Evolutionary conservation across 2,113 vertebrate species (phyloP), one percentile per base, ranked within the genome.

Genomic region (Prietella phreatophila): DNA sequence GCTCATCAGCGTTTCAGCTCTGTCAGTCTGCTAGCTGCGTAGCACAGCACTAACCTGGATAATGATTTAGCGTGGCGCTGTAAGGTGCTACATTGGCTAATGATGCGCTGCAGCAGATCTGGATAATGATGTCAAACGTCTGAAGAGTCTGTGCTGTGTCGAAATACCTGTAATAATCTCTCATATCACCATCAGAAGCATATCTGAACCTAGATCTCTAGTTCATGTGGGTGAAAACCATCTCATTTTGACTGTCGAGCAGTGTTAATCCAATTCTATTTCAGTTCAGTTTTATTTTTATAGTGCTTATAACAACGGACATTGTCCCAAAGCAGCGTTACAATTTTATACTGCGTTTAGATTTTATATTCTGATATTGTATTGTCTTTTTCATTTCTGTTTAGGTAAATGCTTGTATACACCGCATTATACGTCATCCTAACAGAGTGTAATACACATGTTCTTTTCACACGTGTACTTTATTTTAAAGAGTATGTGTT

Each of bases 41-140:
- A 87, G 79, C 78, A 42, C 86, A 82, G 79, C 61, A 58, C 78
- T 67, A 30, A 67, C 65, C 86, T 60, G 65, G 17, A 65, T 82
- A 82, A 82, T 82, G 65, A 82, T 56, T 69, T 56, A n/a, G 47
- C 4, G n/a, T 25, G 11, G 20, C 0, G 10, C 39, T 50, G 56
- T n/a, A 67, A 60, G 69, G 65, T 47, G 30, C 53, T 58, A 79
- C 56, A 20, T 27, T 30, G 9, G 36, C 85, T 86, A 88, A 88
- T 85, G 20, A 79, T 30, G 39, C 30, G 8, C 39, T 50, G 25
- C 2, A 11, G 58, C 80, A 58, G 30, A 60, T 58, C 58, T 82
- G 55, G 80, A 22, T 60, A 60, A 83, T 83, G 81, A 83, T 27
- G 47, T 27, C 1, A 56, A 60, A 11, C 8, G 0, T 22, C 53